Percentiles rank a stretch among this genome's conserved stretches.
Evolutionary conservation across 1,140 invertebrate genomes (phyloP).

Genomic region (Aethina tumida): DNA sequence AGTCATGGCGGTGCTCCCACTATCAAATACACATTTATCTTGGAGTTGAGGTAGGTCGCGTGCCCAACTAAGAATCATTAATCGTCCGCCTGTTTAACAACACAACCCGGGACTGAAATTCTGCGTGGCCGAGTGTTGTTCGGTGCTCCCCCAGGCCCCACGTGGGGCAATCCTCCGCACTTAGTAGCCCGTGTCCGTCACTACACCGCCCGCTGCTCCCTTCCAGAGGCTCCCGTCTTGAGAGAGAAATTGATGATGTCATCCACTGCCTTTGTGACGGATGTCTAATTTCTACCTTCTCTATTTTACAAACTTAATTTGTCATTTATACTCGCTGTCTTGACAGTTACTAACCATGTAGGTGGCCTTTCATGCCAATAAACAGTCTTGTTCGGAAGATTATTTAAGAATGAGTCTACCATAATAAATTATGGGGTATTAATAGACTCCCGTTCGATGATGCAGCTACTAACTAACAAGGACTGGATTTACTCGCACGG

Average conservation of each 20-base stretch:
- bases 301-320: conserved; percentile 1
- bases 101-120: conserved; percentile 1
- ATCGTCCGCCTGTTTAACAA: conserved; percentile 14
- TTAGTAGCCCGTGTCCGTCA: conserved; percentile 11
- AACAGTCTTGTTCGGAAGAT: too few species aligned
- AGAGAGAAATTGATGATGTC: conserved; percentile 16
- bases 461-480: too few species aligned
- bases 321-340: conserved; percentile 3
- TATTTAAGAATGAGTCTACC: too few species aligned
- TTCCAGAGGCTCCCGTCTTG: conserved; percentile 1
- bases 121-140: neutral
- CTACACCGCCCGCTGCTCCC: conserved; percentile 5
- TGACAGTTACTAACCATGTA: too few species aligned
- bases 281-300: neutral
- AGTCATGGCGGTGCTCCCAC: conserved; percentile 20
- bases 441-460: too few species aligned
- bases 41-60: conserved; percentile 26
- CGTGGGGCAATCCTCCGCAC: conserved; percentile 5
- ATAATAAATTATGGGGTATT: too few species aligned
- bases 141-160: conserved; percentile 7
- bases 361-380: too few species aligned
- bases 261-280: conserved; percentile 7
- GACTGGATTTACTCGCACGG: too few species aligned
- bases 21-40: conserved; percentile 28
- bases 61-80: conserved; percentile 24